Evolutionary conservation across 1,140 invertebrate species (phyloP), one percentile per base, ranked within the genome.

Genomic region (Drosophila sp.): DNA sequence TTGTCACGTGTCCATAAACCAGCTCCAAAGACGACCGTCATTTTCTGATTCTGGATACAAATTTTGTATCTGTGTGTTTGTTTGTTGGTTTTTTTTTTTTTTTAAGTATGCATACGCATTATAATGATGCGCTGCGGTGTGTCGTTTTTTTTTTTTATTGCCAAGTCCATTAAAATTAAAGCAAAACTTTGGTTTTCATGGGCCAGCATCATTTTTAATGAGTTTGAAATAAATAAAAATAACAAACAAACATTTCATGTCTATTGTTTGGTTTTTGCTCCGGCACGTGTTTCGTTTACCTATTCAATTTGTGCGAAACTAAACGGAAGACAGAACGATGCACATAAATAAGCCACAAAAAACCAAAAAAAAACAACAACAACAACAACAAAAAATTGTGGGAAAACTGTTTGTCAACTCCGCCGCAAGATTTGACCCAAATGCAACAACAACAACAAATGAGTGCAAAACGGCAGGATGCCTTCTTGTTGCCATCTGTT

Each of bases 1-100:
- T 82, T 87, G 83, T 87, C 83, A 87, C 83, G 83, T 87, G 84
- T 86, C 83, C 74, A 86, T 87, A 86, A 87, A 83, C 72, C 65
- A 35, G 41, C 72, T 32, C 32, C 71, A 60, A 54, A 8, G 55
- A 56, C 75, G 68, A 70, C 72, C 70, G 70, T 57, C 61, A 71
- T 54, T 84, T 81, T 70, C 66, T 60, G 83, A 77, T 80, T 80
- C 84, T 78, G 79, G 84, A 83, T 78, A 78, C 70, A 57, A 76
- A 80, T 87, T 87, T 83, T 5, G 17, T 27, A 17, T 40, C 38
- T 3, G 38, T 17, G 5, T 41, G 40, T 41, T 2, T 47, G 44
- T 50, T 25, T 50, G 44, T 50, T 4, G 8, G 35, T 50, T 50
- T 25, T 25, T 50, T 50, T 25, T 8, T 27, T 25, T 50, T 50